Evolutionary conservation across 2,113 vertebrate species (phyloP), one percentile per base, ranked within the genome.

Genomic region (Argyrosomus japonicus): DNA sequence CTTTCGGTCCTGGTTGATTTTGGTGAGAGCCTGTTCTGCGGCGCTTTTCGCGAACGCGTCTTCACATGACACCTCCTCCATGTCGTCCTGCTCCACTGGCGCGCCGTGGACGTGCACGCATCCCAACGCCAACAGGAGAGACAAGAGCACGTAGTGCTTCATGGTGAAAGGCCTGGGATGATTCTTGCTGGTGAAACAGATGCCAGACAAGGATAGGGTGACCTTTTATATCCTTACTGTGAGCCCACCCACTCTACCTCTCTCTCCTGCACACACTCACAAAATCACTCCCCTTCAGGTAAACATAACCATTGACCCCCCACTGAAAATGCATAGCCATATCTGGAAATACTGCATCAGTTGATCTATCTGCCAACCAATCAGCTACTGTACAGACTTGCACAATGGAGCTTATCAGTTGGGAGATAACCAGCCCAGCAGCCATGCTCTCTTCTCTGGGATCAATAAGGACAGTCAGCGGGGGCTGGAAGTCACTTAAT

Each of bases 1-100:
- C 0, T 25, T 32, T 0, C 94, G 91, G 74, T 95, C 69, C 7
- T 56, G 21, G 88, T 96, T 96, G 90, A 96, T 95, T 78, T 94
- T 90, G 19, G 45, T 76, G 29, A 96, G 54, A 12, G 95, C 94
- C 77, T 74, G 54, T 5, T 0, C 48, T 0, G 95, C 95, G 0
- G 94, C 91, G 1, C 50, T 74, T 13, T 48, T 8, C 0, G 83
- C 84, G 0, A n/a, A 5, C 0, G 89, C 56, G 2, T 95, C 95
- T 1, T 88, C 43, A 57, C 95, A 96, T 0, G 93, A 94, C 0
- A 82, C 92, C 0, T 80, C 25, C 11, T 63, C 29, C 4, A 88
- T 1, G 25, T 14, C 75, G 0, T 0, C 18, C 2, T 1, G 2
- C n/a, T 75, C 89, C 54, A 90, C 69, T 0, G 94, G 94, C 1